These are phyloP conservation scores for Rallus crepitans DNA, from an alignment of 2,797 vertebrate genomes.

Conservation along the genomic window DNA sequence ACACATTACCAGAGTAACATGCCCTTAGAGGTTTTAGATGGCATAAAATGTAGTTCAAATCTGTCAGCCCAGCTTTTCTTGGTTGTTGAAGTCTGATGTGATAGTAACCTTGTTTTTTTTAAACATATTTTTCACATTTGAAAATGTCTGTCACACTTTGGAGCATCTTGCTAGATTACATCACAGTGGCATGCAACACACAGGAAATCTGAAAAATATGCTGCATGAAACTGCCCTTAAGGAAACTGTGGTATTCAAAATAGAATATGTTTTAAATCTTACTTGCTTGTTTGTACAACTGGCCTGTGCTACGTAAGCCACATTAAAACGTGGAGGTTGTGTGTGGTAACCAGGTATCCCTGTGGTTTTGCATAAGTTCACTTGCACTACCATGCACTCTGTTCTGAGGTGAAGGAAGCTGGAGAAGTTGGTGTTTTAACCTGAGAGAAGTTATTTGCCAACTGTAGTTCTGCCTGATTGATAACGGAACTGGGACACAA, in stretches of 20 bases:
- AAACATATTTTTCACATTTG: conserved; percentile 70
- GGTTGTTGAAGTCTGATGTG: conserved; percentile 21
- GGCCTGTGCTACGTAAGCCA: neutral
- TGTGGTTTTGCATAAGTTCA: neutral
- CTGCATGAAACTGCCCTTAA: conserved; percentile 69
- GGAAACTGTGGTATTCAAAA: conserved; percentile 71
- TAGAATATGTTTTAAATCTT: conserved; percentile 75
- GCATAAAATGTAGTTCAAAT: neutral
- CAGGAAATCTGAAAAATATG: conserved; percentile 71
- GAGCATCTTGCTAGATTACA: conserved; percentile 62
- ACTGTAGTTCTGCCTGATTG: conserved; percentile 10
- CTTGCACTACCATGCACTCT: neutral
- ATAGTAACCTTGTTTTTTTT: conserved; percentile 48
- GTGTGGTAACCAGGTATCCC: neutral
- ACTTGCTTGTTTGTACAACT: conserved; percentile 71
- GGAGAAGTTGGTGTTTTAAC: neutral
- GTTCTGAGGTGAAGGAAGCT: neutral
- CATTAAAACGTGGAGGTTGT: neutral
- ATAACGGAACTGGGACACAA: conserved; percentile 24
- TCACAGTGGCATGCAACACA: conserved; percentile 72
- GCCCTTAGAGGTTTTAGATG: neutral
- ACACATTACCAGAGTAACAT: neutral
- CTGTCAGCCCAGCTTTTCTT: conserved; percentile 8
- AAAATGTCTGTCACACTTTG: conserved; percentile 66
- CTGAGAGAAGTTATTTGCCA: conserved; percentile 19